Conservation (phyloP, 2,113 vertebrate species). For the Columba janthina region DNA sequence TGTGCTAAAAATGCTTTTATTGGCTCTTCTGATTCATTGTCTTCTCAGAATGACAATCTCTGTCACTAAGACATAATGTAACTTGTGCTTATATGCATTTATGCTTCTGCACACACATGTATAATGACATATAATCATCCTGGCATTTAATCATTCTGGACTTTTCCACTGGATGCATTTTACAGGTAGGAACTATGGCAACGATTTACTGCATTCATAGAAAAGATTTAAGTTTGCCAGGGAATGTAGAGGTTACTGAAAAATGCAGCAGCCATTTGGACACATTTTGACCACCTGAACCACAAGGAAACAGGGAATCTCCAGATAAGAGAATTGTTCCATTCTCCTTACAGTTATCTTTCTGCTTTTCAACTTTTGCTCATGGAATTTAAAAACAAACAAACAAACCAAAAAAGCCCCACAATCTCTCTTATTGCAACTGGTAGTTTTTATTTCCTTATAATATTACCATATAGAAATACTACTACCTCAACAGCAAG, state of each 20-base stretch:
- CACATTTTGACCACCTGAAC: neutral
- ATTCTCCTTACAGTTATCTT: neutral
- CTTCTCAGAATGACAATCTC: neutral
- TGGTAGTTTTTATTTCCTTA: neutral
- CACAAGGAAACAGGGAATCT: neutral
- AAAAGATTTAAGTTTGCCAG: neutral
- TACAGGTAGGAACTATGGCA: neutral
- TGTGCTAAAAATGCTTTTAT: neutral
- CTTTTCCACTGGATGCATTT: neutral
- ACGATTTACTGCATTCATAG: neutral
- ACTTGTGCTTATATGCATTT: neutral
- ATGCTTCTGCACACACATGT: neutral
- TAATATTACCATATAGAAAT: neutral
- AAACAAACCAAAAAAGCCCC: neutral
- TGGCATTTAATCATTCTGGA: neutral
- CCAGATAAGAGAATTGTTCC: neutral
- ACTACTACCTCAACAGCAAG: neutral
- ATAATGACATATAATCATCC: neutral
- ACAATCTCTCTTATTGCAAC: neutral
- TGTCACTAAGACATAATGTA: neutral
- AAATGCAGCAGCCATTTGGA: neutral
- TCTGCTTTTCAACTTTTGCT: neutral
- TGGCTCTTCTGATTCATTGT: neutral
- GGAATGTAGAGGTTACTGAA: neutral
- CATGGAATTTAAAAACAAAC: neutral